Evolutionary conservation across 2,113 vertebrate genomes (phyloP), one percentile per base, ranked within the genome.

Genomic region (Pomatostomus ruficeps): DNA sequence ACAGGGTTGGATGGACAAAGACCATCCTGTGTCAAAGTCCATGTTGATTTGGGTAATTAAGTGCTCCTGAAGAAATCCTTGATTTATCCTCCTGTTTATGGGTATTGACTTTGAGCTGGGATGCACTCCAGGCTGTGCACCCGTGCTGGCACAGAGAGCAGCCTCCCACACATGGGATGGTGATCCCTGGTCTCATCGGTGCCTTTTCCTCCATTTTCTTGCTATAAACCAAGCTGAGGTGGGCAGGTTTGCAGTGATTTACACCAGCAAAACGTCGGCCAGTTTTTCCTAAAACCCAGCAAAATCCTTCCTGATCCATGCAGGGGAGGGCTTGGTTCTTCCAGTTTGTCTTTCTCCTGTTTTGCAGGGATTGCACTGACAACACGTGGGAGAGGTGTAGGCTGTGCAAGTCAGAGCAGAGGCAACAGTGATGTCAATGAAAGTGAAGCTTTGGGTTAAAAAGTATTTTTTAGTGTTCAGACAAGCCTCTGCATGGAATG

Each of bases 1-100:
- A 55, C 31, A 38, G 18, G 49, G 11, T 70, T 84, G 25, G 59
- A 51, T 83, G 86, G 73, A 95, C 82, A 96, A 95, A 96, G 95
- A 83, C 55, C 31, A 16, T 85, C 79, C 86, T 95, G 88, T 97
- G 92, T 88, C 8, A 17, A 87, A 89, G 62, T 28, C 55, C 77
- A 46, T 23, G 68, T 80, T 86, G 80, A 71, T 88, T 51, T 88
- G 68, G 43, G 74, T 61, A 81, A 67, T 71, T 80, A 66, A 73
- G 71, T 63, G 29, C 57, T 81, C n/a, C 86, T 78, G 91, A 89
- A 75, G 83, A 75, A 84, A 89, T 82, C 40, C 7, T 85, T 78
- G 67, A 86, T 91, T 95, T 96, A 93, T 68, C 71, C 48, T 89
- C 25, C 40, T 38, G 35, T 84, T 93, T 95, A 84, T 40, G 1